Percentiles rank a stretch among this genome's conserved stretches.
Conservation (phyloP, 2,797 vertebrate species). For the Falco concolor region DNA sequence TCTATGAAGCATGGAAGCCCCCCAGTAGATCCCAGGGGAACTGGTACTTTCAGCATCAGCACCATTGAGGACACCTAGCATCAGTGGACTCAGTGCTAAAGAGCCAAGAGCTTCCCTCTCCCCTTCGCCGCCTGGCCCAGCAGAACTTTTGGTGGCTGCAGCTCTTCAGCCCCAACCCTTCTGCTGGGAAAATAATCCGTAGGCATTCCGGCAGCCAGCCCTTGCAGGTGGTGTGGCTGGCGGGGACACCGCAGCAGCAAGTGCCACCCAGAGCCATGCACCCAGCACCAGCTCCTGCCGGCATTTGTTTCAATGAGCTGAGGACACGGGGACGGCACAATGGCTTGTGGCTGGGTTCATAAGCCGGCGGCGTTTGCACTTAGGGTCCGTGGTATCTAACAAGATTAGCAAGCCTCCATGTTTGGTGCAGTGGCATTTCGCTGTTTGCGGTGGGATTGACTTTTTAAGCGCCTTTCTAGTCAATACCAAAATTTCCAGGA, state of each 20-base stretch:
- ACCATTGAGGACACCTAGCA: not conserved
- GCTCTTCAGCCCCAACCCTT: not conserved
- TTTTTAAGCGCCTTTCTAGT: not conserved
- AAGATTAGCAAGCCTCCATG: not conserved
- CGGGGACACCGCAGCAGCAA: not conserved
- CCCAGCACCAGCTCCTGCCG: not conserved
- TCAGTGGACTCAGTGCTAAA: not conserved
- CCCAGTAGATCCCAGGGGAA: not conserved
- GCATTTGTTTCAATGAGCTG: not conserved
- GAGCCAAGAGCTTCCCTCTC: not conserved
- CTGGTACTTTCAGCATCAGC: fast-evolving
- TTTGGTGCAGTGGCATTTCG: not conserved
- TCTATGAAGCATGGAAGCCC: not conserved
- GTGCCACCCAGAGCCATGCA: not conserved
- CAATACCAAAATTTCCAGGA: not conserved
- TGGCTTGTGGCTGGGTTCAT: not conserved
- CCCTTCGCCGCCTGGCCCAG: not conserved
- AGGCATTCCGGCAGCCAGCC: not conserved
- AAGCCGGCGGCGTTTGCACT: not conserved
- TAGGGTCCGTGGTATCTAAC: not conserved
- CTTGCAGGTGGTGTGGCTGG: not conserved
- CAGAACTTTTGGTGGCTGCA: not conserved
- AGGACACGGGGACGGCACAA: not conserved
- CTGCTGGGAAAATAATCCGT: not conserved
- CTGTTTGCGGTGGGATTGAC: not conserved